These are phyloP conservation scores for Anolis sagrei DNA, from an alignment of 2,113 vertebrate species.

Conservation along the genomic window DNA sequence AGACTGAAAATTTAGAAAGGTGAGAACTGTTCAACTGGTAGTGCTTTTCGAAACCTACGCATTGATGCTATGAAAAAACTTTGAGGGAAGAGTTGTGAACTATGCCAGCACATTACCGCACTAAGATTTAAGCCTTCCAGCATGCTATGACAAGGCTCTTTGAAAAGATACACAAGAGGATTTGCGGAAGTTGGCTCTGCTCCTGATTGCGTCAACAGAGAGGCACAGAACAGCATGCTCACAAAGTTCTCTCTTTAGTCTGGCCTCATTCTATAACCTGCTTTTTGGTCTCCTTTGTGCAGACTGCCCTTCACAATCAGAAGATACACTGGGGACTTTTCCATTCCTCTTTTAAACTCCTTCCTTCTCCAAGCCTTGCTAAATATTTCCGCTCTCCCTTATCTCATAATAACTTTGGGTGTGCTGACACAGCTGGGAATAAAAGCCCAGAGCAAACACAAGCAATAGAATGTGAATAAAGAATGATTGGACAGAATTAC, in stretches of 20 bases:
- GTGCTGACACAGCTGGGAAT: neutral
- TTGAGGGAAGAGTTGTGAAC: neutral
- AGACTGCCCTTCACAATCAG: conserved; percentile 13
- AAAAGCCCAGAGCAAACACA: neutral
- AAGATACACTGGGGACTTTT: conserved; percentile 55
- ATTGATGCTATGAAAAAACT: neutral
- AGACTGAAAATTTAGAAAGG: neutral
- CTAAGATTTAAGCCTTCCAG: neutral
- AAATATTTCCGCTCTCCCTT: neutral
- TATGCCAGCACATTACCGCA: conserved; percentile 33
- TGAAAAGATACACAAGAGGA: conserved; percentile 42
- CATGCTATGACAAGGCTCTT: neutral
- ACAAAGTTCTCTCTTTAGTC: neutral
- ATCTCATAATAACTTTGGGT: neutral
- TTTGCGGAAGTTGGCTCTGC: conserved; percentile 20
- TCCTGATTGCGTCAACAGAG: conserved; percentile 31
- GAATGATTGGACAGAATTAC: neutral
- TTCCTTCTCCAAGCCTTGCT: conserved; percentile 44
- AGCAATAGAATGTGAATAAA: neutral
- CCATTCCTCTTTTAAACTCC: conserved; percentile 5
- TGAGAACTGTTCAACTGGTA: neutral
- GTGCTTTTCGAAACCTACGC: neutral
- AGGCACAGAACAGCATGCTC: conserved; percentile 23
- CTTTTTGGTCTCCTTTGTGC: conserved; percentile 31
- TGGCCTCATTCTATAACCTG: neutral